Conservation (phyloP, 1,140 invertebrate genomes). For the Artemia franciscana region DNA sequence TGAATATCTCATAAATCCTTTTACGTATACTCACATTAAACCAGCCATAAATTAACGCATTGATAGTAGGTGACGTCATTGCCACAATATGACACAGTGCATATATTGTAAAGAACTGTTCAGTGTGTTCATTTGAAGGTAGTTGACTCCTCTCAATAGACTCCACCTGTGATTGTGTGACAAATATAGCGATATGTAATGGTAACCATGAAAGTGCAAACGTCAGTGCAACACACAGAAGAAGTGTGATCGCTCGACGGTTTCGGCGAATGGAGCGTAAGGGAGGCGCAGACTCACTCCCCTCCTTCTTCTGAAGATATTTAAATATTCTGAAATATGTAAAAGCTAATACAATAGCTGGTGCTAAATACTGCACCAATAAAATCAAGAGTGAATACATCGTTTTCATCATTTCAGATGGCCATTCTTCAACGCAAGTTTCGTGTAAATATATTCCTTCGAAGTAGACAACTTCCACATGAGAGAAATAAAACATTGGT, state of each 20-base stretch:
- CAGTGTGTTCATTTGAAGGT: background rate
- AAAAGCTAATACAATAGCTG: background rate
- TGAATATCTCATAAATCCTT: slow-evolving; percentile 20
- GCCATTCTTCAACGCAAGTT: slow-evolving; percentile 2
- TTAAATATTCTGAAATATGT: background rate
- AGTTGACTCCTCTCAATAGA: slow-evolving; percentile 17
- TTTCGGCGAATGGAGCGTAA: slow-evolving; percentile 20
- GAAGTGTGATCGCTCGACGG: slow-evolving; percentile 16
- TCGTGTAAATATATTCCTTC: background rate
- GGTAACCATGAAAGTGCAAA: slow-evolving; percentile 29
- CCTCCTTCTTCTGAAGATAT: background rate
- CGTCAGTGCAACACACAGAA: slow-evolving; percentile 18
- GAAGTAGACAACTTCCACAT: slow-evolving; percentile 1
- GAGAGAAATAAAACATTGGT: background rate
- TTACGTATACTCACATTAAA: slow-evolving; percentile 26
- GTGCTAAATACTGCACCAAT: slow-evolving; percentile 3
- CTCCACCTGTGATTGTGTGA: slow-evolving; percentile 13
- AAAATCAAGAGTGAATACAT: background rate
- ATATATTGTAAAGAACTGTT: slow-evolving; percentile 25
- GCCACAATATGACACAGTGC: slow-evolving; percentile 29
- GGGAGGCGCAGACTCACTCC: slow-evolving; percentile 11
- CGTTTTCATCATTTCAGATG: background rate
- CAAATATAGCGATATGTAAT: slow-evolving; percentile 23
- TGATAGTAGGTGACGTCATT: slow-evolving; percentile 28
- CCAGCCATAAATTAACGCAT: slow-evolving; percentile 30